phyloP scores from a whole-genome alignment of 2,888 invertebrate genomes.

The Chymomyza caudatula region DNA sequence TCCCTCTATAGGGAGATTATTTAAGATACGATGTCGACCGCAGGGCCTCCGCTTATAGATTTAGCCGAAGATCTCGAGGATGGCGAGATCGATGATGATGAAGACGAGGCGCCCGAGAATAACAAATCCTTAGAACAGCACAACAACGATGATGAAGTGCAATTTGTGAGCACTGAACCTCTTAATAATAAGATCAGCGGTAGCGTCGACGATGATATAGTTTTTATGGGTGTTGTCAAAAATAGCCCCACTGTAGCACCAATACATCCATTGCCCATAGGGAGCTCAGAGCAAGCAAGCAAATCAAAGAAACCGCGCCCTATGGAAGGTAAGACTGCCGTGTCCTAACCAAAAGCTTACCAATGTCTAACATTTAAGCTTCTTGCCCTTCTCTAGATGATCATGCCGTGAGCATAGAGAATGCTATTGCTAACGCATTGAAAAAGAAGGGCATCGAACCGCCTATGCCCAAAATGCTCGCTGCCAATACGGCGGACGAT shows the following conservation, averaged over 20 bases:
- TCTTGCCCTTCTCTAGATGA: conserved; percentile 82
- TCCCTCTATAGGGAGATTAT: background rate
- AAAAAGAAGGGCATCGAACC: conserved; percentile 82
- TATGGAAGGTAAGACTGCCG: conserved; percentile 79
- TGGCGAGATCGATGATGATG: conserved; percentile 88
- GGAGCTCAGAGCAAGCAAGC: conserved; percentile 59
- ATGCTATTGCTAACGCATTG: conserved; percentile 86
- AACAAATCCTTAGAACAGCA: conserved; percentile 7
- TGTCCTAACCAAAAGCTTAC: background rate
- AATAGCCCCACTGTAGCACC: conserved; percentile 9
- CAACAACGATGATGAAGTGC: conserved; percentile 35
- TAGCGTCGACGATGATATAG: conserved; percentile 44
- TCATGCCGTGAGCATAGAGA: conserved; percentile 88
- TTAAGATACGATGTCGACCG: background rate
- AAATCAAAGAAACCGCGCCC: conserved; percentile 79
- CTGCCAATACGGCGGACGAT: conserved; percentile 80
- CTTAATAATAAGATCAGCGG: conserved; percentile 9
- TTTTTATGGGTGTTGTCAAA: conserved; percentile 38
- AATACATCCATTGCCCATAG: background rate
- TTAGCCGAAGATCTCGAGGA: conserved; percentile 87
- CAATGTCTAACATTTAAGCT: no score
- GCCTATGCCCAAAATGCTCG: conserved; percentile 74
- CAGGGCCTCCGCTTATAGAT: conserved; percentile 37
- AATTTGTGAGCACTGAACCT: conserved; percentile 35
- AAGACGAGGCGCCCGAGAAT: conserved; percentile 77